A percentile compares a stretch with the other conserved stretches of the same genome.
Conservation (phyloP, 2,113 vertebrate species). For the Hippoglossus stenolepis region DNA sequence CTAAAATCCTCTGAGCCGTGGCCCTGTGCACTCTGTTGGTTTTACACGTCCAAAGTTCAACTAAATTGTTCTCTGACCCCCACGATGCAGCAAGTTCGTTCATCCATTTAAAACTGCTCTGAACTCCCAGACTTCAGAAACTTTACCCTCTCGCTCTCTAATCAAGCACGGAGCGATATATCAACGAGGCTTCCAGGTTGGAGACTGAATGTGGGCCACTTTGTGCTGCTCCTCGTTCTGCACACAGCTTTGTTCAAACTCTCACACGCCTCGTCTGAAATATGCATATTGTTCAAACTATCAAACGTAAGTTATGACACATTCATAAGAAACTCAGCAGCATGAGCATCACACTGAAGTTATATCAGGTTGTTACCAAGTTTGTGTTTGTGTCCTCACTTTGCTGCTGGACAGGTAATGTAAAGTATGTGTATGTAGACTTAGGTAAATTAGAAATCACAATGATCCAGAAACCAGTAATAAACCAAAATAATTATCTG, state of each 20-base stretch:
- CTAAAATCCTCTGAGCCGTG: neutral
- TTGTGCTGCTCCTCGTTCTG: neutral
- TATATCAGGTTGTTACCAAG: too few species aligned
- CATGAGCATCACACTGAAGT: too few species aligned
- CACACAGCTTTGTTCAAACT: neutral
- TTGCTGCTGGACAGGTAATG: too few species aligned
- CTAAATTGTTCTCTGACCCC: neutral
- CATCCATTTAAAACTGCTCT: neutral
- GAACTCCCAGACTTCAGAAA: neutral
- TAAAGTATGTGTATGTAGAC: too few species aligned
- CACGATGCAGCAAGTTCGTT: neutral
- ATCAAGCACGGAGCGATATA: neutral
- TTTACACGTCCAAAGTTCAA: neutral
- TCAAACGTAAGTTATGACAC: too few species aligned
- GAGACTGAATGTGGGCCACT: neutral
- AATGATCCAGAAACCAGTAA: too few species aligned
- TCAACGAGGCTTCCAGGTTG: neutral
- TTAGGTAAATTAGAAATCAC: too few species aligned
- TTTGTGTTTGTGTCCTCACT: too few species aligned
- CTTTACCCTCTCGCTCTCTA: neutral
- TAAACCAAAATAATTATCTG: too few species aligned
- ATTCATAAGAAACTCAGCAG: too few species aligned
- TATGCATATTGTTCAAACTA: too few species aligned
- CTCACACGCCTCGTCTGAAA: neutral
- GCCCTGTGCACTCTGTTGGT: neutral